These are phyloP conservation scores for Rhogogaster chlorosoma DNA, from an alignment of 2,888 invertebrate species.

Conservation along the genomic window DNA sequence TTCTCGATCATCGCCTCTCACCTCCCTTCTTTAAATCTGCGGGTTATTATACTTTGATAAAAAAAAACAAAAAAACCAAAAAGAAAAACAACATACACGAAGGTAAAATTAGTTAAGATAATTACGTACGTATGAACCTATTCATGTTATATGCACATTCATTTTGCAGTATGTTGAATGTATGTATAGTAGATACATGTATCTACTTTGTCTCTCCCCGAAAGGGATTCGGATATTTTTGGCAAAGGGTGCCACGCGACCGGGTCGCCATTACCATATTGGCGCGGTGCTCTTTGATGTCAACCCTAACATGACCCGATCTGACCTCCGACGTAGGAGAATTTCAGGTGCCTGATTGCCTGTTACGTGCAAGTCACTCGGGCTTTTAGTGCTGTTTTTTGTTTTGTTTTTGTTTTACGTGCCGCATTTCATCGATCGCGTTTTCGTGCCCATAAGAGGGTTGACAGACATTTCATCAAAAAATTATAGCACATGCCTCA, in stretches of 20 bases:
- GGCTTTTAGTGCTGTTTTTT: slow-evolving; percentile 37
- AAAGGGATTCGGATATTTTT: slow-evolving; percentile 31
- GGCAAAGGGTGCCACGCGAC: slow-evolving; percentile 39
- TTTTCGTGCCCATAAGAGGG: slow-evolving; percentile 29
- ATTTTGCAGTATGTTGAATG: slow-evolving; percentile 9
- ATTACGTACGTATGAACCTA: background rate
- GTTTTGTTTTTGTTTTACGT: slow-evolving; percentile 32
- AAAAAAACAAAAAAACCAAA: background rate
- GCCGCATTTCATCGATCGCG: slow-evolving; percentile 18
- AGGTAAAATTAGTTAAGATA: background rate
- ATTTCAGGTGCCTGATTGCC: slow-evolving; percentile 47
- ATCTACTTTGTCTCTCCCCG: background rate
- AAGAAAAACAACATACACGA: no score
- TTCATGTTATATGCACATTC: background rate
- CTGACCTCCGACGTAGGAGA: slow-evolving; percentile 44
- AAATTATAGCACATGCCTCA: slow-evolving; percentile 23
- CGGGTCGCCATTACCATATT: slow-evolving; percentile 48
- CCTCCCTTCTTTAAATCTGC: slow-evolving; percentile 1
- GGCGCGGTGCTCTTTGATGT: slow-evolving; percentile 46
- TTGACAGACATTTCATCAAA: slow-evolving; percentile 46
- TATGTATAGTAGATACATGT: background rate
- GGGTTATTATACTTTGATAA: slow-evolving; percentile 12
- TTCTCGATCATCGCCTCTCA: slow-evolving; percentile 10
- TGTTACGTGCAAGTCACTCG: slow-evolving; percentile 33
- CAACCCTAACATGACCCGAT: slow-evolving; percentile 45